Evolutionary conservation across 2,113 vertebrate genomes (phyloP), one percentile per base, ranked within the genome.

Genomic region (Apteryx mantelli): DNA sequence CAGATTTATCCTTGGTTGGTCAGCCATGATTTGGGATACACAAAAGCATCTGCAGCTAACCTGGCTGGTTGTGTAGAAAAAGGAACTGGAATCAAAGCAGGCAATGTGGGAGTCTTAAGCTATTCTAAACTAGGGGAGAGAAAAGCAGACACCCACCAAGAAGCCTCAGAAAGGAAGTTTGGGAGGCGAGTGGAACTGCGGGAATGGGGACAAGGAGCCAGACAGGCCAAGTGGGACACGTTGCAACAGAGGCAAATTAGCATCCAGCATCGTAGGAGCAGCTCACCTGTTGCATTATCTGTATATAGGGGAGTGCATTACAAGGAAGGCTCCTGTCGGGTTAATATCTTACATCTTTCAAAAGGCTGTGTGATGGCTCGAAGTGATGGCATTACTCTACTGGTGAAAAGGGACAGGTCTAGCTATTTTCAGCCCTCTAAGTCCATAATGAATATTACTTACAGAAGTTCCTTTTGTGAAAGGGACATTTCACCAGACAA

Each of bases 181-280:
- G 42, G 61, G 34, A 93, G 52, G 60, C 63, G 66, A 96, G 56
- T 50, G 42, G 82, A 89, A 50, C 74, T 68, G 69, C 0, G 0
- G 78, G 84, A 91, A 16, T 17, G 58, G 56, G 55, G 93, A 50
- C 65, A 44, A 78, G 85, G 61, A 87, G 56, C 65, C 90, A 91
- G 81, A 63, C 92, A 89, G 92, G 85, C 44, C 1, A 0, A 89
- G 65, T 46, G 68, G 70, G 65, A 75, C 82, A 22, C 2, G 0
- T 94, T 95, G 90, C 85, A 88, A 96, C 88, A 95, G 75, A 93
- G 66, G 79, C 48, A 86, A 52, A 95, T 93, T 55, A 76, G 26
- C 66, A 73, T 60, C 66, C 42, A 46, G 5, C 52, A 79, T 7
- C 88, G 79, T 56, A 22, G 85, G 46, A 88, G 68, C 80, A 91